These are phyloP conservation scores for Lottia gigantea DNA, from an alignment of 2,888 invertebrate genomes.

Conservation along the genomic window DNA sequence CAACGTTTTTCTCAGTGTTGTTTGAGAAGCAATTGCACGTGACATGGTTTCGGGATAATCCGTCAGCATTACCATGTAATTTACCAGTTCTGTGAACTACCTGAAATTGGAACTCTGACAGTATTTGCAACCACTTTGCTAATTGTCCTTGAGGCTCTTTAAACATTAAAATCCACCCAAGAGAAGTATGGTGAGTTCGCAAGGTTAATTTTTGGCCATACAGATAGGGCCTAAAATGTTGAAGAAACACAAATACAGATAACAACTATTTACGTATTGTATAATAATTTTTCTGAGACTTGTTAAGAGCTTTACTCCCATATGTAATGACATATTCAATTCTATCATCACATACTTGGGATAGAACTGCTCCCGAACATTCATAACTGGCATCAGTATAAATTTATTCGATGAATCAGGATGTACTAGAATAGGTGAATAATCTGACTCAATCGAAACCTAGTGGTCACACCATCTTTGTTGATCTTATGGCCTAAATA, in stretches of 20 bases:
- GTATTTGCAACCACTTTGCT: conserved; percentile 18
- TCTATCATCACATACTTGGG: neutral
- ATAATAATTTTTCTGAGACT: neutral
- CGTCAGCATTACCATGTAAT: conserved; percentile 10
- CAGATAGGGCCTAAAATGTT: conserved; percentile 16
- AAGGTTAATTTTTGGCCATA: conserved; percentile 19
- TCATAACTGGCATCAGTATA: neutral
- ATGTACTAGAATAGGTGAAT: neutral
- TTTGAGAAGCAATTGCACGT: no score
- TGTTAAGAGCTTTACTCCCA: neutral
- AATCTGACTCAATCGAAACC: neutral
- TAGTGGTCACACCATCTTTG: neutral
- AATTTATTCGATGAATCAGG: neutral
- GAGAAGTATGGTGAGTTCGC: no score
- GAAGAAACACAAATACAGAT: neutral
- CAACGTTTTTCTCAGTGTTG: no score
- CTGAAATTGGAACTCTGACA: conserved; percentile 20
- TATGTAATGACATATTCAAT: neutral
- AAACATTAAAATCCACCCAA: conserved; percentile 12
- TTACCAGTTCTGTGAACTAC: conserved; percentile 7
- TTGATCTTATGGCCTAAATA: neutral
- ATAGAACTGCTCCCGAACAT: neutral
- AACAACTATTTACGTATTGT: neutral
- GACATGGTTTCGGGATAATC: neutral
- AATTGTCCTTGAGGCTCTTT: conserved; percentile 22